Conservation (phyloP, 2,888 invertebrate genomes). For the Melinaea menophilus region DNA sequence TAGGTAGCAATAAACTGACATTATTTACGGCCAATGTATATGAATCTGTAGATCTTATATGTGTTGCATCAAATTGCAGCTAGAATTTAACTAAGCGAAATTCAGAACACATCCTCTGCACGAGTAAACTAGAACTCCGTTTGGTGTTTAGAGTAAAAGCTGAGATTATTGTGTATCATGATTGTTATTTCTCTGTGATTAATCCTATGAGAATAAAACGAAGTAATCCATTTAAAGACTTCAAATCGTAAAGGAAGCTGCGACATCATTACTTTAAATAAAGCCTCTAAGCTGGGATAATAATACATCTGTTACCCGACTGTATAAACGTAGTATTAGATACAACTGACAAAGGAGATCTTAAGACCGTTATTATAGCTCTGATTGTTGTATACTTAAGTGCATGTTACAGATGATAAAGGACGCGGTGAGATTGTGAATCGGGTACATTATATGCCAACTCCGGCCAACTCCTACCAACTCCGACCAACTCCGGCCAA, state of each 20-base stretch:
- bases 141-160: too few species aligned
- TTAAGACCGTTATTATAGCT: constrained; percentile 17
- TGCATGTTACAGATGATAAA: constrained; percentile 30
- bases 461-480: constrained; percentile 40
- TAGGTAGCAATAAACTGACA: too few species aligned
- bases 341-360: constrained; percentile 11
- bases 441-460: constrained; percentile 44
- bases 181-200: not conserved
- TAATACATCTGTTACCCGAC: not conserved
- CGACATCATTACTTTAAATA: not conserved
- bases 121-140: too few species aligned
- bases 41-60: too few species aligned
- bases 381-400: constrained; percentile 20
- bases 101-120: too few species aligned
- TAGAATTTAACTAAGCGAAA: too few species aligned
- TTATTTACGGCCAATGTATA: too few species aligned
- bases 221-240: not conserved
- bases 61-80: too few species aligned
- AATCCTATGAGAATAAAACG: not conserved
- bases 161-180: not conserved
- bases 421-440: constrained; percentile 33
- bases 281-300: not conserved
- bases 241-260: not conserved
- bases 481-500: constrained; percentile 40
- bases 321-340: not conserved